phyloP scores from a whole-genome alignment of 2,113 vertebrate genomes.

The Rhizomys pruinosus region DNA sequence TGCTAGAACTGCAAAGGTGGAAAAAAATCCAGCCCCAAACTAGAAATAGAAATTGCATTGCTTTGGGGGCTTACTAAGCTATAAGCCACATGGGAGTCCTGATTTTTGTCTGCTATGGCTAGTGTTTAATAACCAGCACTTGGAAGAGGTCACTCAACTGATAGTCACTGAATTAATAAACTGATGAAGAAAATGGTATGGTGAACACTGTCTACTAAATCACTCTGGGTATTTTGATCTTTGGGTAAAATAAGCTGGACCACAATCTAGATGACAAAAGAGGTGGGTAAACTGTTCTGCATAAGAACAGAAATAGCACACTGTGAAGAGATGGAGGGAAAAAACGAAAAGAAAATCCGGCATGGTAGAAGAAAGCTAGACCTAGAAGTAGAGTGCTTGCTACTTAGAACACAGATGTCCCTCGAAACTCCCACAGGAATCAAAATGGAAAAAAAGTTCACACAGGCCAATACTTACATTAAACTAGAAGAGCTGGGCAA shows the following conservation, averaged over 20 bases:
- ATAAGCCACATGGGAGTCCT: background rate
- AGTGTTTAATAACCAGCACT: background rate
- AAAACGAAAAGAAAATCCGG: slow-evolving; percentile 18
- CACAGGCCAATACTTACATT: no score
- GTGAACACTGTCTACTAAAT: background rate
- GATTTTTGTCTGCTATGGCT: background rate
- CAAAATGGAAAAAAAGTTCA: background rate
- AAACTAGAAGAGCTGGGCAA: background rate
- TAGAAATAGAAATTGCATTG: background rate
- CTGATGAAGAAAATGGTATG: background rate
- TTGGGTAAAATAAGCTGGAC: background rate
- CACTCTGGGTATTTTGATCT: background rate
- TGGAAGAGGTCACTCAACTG: background rate
- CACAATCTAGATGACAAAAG: background rate
- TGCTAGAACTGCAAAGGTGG: background rate
- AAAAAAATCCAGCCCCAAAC: background rate
- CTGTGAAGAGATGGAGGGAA: background rate
- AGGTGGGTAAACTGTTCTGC: background rate
- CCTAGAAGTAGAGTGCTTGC: background rate
- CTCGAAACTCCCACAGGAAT: background rate
- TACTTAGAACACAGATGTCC: background rate
- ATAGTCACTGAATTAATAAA: background rate
- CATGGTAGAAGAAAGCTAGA: background rate
- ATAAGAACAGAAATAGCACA: background rate
- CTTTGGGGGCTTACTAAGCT: background rate